Conservation (phyloP, 2,113 vertebrate species). For the Bungarus multicinctus region DNA sequence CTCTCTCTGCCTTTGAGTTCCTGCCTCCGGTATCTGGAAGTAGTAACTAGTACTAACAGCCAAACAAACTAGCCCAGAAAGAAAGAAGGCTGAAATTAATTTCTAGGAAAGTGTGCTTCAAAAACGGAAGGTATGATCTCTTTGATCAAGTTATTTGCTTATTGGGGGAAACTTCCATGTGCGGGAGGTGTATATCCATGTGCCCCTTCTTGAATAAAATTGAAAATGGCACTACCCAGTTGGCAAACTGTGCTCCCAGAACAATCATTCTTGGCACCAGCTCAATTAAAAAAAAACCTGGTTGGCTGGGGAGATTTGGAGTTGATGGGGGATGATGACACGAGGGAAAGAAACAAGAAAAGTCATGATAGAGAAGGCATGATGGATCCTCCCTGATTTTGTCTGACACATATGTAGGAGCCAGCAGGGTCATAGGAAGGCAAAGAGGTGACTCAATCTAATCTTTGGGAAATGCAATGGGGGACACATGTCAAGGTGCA, state of each 20-base stretch:
- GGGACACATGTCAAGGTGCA: slow-evolving; percentile 17
- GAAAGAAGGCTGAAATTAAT: background rate
- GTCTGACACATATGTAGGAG: slow-evolving; percentile 44
- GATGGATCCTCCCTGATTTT: slow-evolving; percentile 65
- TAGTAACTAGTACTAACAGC: background rate
- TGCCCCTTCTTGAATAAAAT: background rate
- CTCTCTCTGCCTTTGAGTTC: slow-evolving; percentile 5
- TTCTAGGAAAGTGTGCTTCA: background rate
- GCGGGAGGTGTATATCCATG: background rate
- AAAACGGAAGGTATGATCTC: background rate
- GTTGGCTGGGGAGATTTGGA: slow-evolving; percentile 1
- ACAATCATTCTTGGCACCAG: slow-evolving; percentile 37
- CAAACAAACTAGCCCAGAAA: background rate
- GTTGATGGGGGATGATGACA: background rate
- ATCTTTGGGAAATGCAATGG: slow-evolving; percentile 52
- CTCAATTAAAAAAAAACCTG: background rate
- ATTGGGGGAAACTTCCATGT: background rate
- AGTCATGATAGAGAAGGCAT: slow-evolving; percentile 24
- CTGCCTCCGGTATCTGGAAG: slow-evolving; percentile 35
- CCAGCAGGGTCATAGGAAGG: slow-evolving; percentile 35
- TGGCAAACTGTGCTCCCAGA: slow-evolving; percentile 9
- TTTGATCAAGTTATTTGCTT: background rate
- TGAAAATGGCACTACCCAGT: slow-evolving; percentile 40
- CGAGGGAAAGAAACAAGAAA: background rate
- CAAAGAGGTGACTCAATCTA: background rate